phyloP scores from a whole-genome alignment of 1,140 invertebrate genomes.

The Heterodera carotae region DNA sequence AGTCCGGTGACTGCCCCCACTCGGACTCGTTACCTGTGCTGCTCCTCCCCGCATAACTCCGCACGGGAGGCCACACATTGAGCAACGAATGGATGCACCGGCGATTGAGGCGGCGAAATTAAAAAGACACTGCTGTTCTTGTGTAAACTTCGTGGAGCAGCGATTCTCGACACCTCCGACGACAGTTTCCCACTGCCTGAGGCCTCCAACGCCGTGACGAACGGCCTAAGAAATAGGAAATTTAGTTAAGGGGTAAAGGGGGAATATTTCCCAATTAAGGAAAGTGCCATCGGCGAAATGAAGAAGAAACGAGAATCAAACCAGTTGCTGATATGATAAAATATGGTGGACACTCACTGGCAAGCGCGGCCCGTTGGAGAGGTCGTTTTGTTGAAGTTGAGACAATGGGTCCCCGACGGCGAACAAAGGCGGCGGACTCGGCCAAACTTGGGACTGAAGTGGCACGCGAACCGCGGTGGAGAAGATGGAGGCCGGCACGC shows the following conservation, averaged over 20 bases:
- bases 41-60: slow-evolving; percentile 16
- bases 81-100: slow-evolving; percentile 16
- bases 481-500: slow-evolving; percentile 34
- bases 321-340: no score
- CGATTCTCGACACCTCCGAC: slow-evolving; percentile 12
- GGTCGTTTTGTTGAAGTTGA: background rate
- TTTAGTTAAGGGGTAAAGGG: no score
- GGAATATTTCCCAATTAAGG: no score
- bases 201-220: slow-evolving; percentile 29
- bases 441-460: slow-evolving; percentile 32
- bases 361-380: slow-evolving; percentile 7
- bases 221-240: background rate
- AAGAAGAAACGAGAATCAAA: no score
- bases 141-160: slow-evolving; percentile 14
- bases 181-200: slow-evolving; percentile 29
- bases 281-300: no score
- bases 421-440: background rate
- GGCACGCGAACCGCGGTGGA: slow-evolving; percentile 3
- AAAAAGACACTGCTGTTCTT: slow-evolving; percentile 40
- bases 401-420: background rate
- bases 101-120: slow-evolving; percentile 33
- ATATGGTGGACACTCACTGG: slow-evolving; percentile 17
- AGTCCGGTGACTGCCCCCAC: no score
- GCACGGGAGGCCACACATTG: slow-evolving; percentile 14
- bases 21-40: background rate